phyloP scores from a whole-genome alignment of 1,140 invertebrate genomes.

The Drosophila eugracilis region DNA sequence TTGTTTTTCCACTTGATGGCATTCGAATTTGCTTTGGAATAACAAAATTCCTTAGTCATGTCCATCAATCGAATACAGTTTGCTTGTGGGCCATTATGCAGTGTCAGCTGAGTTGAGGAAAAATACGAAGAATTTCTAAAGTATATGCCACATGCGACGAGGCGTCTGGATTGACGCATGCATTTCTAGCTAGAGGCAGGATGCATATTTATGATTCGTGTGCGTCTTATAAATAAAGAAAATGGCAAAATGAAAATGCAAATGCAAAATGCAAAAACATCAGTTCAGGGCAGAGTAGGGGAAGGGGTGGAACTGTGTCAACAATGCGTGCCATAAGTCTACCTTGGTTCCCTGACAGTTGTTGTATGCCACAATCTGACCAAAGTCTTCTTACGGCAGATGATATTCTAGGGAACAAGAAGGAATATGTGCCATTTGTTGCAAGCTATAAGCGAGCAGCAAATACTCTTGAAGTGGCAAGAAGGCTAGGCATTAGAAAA shows the following conservation, averaged over 20 bases:
- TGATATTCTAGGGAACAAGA: too few species aligned
- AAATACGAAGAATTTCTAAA: slow-evolving; percentile 34
- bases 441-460: not conserved
- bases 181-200: slow-evolving; percentile 49
- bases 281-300: too few species aligned
- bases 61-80: slow-evolving; percentile 20
- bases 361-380: not conserved
- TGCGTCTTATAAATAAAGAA: slow-evolving; percentile 71
- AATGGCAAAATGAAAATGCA: slow-evolving; percentile 45
- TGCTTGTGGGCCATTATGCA: slow-evolving; percentile 40
- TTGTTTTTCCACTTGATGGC: slow-evolving; percentile 45
- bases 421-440: not conserved
- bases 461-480: not conserved
- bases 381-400: not conserved
- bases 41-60: slow-evolving; percentile 29
- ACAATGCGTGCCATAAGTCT: slow-evolving; percentile 66
- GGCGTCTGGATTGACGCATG: slow-evolving; percentile 53
- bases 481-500: not conserved
- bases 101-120: slow-evolving; percentile 30
- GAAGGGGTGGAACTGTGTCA: slow-evolving; percentile 70
- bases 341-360: not conserved
- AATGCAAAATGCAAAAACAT: slow-evolving; percentile 45
- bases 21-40: slow-evolving; percentile 37
- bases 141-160: slow-evolving; percentile 14
- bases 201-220: slow-evolving; percentile 72